Conservation (phyloP, 2,797 vertebrate species). For the Clarias fuscus region DNA sequence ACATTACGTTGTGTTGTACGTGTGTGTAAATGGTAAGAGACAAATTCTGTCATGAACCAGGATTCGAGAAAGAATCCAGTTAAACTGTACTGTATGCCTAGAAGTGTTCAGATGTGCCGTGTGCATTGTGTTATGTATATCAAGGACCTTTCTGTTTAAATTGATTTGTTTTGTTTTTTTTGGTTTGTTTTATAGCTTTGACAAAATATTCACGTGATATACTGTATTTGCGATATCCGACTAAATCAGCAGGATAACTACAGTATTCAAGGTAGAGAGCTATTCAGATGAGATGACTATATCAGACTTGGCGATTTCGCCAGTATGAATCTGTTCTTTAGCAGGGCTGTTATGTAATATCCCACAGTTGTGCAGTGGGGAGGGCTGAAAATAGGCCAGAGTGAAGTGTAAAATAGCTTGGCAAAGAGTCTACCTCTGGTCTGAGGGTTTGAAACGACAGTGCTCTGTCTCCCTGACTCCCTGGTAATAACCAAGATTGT, state of each 20-base stretch:
- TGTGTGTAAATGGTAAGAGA: conserved; percentile 8
- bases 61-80: conserved; percentile 46
- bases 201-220: conserved; percentile 25
- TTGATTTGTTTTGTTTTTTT: not conserved
- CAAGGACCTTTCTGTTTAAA: conserved; percentile 24
- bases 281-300: not conserved
- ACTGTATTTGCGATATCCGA: conserved; percentile 15
- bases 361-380: conserved; percentile 23
- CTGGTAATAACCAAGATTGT: conserved; percentile 29
- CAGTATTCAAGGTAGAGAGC: not conserved
- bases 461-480: conserved; percentile 13
- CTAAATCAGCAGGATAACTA: conserved; percentile 1
- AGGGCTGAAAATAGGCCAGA: conserved; percentile 46
- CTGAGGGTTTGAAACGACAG: conserved; percentile 47
- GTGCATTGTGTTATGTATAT: conserved; percentile 26
- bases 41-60: conserved; percentile 47
- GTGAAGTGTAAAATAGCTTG: conserved; percentile 44
- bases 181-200: conserved; percentile 9
- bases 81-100: conserved; percentile 27
- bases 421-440: conserved; percentile 38
- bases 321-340: not conserved
- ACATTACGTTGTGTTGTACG: conserved; percentile 7
- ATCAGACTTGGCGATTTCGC: not conserved
- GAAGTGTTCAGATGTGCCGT: conserved; percentile 5
- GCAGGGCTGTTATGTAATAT: conserved; percentile 32